Conservation (phyloP, 2,797 vertebrate genomes). For the Chiloscyllium punctatum region DNA sequence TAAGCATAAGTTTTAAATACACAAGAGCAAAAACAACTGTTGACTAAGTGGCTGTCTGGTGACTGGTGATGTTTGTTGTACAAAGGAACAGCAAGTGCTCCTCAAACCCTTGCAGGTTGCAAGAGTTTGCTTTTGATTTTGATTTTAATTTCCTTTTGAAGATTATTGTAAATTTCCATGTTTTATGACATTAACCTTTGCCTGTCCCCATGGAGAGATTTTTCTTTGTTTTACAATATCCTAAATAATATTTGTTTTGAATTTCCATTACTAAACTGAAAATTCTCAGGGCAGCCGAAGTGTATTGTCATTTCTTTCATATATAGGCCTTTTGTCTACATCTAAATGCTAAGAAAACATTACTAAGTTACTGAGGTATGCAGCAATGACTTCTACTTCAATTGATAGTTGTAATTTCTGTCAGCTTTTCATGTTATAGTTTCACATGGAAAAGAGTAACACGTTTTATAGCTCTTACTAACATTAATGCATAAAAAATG, state of each 20-base stretch:
- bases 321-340: background rate
- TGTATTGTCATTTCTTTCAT: conserved; percentile 27
- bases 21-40: conserved; percentile 33
- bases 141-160: conserved; percentile 30
- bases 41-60: conserved; percentile 31
- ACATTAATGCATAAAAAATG: background rate
- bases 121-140: conserved; percentile 31
- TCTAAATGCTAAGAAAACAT: background rate
- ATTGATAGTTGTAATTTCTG: background rate
- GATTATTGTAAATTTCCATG: conserved; percentile 5
- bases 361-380: conserved; percentile 1
- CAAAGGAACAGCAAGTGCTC: conserved; percentile 33
- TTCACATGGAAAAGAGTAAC: background rate
- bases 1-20: conserved; percentile 6
- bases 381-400: conserved; percentile 7
- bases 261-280: background rate
- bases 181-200: conserved; percentile 31
- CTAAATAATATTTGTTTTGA: background rate
- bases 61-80: conserved; percentile 32
- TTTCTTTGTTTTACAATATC: background rate
- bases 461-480: background rate
- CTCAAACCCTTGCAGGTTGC: conserved; percentile 28
- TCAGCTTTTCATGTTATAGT: background rate
- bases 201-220: conserved; percentile 8
- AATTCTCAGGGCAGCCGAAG: conserved; percentile 12